Evolutionary conservation across 1,140 invertebrate genomes (phyloP).

Genomic region (Drosophila kikkawai): DNA sequence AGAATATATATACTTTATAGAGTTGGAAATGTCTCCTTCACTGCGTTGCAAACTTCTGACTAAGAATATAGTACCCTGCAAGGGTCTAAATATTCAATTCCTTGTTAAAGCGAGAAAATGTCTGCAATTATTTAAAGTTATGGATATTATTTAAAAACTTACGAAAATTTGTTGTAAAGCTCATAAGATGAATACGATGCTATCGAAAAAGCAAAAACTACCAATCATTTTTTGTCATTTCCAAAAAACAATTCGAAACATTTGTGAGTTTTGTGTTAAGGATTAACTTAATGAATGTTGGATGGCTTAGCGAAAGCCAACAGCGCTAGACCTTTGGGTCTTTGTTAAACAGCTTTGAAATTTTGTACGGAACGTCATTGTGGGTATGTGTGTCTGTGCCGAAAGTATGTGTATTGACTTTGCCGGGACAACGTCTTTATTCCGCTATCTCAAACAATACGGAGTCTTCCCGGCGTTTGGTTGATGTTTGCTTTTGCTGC

Average conservation of each 20-base stretch:
- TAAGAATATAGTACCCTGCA: too few relatives aligned
- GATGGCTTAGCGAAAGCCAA: slow-evolving; percentile 53
- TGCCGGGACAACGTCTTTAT: slow-evolving; percentile 4
- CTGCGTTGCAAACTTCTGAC: too few relatives aligned
- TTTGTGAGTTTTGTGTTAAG: slow-evolving; percentile 50
- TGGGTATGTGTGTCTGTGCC: slow-evolving; percentile 6
- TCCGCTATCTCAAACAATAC: slow-evolving; percentile 16
- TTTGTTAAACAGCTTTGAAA: slow-evolving; percentile 24
- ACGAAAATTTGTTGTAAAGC: too few relatives aligned
- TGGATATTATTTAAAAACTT: too few relatives aligned
- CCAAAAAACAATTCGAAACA: slow-evolving; percentile 57
- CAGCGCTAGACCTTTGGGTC: slow-evolving; percentile 42
- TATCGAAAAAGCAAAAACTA: too few relatives aligned
- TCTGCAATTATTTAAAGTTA: too few relatives aligned
- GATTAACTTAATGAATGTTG: slow-evolving; percentile 64
- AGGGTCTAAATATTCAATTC: too few relatives aligned
- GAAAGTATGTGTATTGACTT: slow-evolving; percentile 12
- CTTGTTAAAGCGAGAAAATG: too few relatives aligned
- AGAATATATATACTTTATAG: too few relatives aligned
- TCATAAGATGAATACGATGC: too few relatives aligned
- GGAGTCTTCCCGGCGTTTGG: slow-evolving; percentile 36
- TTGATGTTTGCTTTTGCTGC: slow-evolving; percentile 53
- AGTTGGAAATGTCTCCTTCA: too few relatives aligned
- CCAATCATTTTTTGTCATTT: background rate
- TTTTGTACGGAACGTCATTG: slow-evolving; percentile 27